Evolutionary conservation across 1,140 invertebrate genomes (phyloP), one percentile per base, ranked within the genome.

Genomic region (Lasaia peninsularis): DNA sequence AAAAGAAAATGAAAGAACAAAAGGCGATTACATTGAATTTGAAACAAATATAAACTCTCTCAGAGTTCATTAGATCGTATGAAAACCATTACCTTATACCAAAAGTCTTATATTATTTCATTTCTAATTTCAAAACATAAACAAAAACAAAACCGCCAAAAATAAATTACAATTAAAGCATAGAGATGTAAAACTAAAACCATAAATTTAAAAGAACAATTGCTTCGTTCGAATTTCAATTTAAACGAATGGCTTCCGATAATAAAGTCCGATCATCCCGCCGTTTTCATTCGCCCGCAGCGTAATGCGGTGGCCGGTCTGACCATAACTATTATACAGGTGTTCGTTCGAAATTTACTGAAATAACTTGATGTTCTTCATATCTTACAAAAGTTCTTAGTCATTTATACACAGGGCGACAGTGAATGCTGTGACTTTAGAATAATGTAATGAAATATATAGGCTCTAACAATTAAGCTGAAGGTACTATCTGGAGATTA

Each of bases 341-440:
- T 60, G 24, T 74, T 74, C 73, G 65, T 77, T 78, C 75, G 69
- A 78, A 78, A 75, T 74, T 75, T 75, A 70, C 63, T 76, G 63
- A 67, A 72, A 70, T 34, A 54, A 57, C 49, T 20, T 32, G 16
- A 14, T 40, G 37, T 40, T 40, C 37, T 40, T 40, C 14, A 16
- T 40, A 40, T 40, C 37, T 40, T 40, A 28, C 24, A 28, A 7
- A 28, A 28, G 24, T 28, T 28, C 16, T 40, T 40, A 40, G 37
- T 14, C 16, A 40, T 14, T 16, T 40, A 16, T 12, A 9, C 16
- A 8, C 14, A 16, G 37, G 37, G 9, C 8, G 37, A 16, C 37
- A 40, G 16, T 18, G 9, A 28, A 0, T 40, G 37, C 16, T 40
- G 16, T 40, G 7, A 7, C 24, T 28, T 28, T 28, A 4, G 24